These are phyloP conservation scores for Acholoe squamosa DNA, from an alignment of 2,888 invertebrate species.

Conservation along the genomic window DNA sequence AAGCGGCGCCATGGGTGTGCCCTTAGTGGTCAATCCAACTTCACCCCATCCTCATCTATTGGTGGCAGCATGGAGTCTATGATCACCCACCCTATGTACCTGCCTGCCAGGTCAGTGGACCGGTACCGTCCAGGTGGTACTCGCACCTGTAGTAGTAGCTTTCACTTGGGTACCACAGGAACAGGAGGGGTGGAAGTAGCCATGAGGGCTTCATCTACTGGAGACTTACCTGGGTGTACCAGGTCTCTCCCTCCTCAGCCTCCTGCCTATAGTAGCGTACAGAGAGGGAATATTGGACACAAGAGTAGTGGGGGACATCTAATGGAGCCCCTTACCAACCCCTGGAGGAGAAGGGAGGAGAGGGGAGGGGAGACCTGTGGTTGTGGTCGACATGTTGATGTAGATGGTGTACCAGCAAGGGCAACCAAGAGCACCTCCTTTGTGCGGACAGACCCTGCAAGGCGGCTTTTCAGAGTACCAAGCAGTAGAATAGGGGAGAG, in stretches of 20 bases:
- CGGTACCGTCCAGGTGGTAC: background rate
- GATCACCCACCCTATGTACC: slow-evolving; percentile 22
- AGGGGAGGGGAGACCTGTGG: background rate
- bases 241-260: background rate
- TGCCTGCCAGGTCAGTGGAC: background rate
- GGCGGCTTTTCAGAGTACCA: background rate
- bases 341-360: background rate
- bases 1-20: too few relatives aligned
- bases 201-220: too few relatives aligned
- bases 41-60: background rate
- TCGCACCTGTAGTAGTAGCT: background rate
- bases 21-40: too few relatives aligned
- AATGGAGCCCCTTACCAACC: background rate
- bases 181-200: too few relatives aligned
- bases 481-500: background rate
- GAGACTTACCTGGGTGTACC: background rate
- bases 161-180: too few relatives aligned
- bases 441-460: background rate
- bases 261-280: background rate
- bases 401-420: background rate
- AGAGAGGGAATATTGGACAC: background rate
- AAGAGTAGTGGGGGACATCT: background rate
- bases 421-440: background rate
- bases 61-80: background rate
- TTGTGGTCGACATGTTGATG: too few relatives aligned